These are phyloP conservation scores for Microdon myrmicae DNA, from an alignment of 2,888 invertebrate genomes.

Conservation along the genomic window DNA sequence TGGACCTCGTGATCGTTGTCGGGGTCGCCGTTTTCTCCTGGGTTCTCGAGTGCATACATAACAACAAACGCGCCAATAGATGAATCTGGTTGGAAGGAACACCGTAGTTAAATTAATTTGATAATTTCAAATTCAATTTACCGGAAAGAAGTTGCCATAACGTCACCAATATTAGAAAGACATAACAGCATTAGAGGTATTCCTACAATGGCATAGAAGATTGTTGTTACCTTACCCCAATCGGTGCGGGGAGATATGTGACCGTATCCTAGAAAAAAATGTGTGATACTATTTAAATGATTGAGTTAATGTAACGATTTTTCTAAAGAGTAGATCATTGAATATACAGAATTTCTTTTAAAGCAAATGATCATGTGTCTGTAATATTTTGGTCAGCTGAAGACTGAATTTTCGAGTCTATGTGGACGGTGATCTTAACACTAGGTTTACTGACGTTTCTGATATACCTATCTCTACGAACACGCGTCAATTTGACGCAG, in stretches of 20 bases:
- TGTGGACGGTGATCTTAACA: no score
- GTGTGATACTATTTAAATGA: not conserved
- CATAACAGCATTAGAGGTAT: constrained; percentile 96
- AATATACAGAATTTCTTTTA: no score
- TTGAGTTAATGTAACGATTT: no score
- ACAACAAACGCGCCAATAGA: constrained; percentile 94
- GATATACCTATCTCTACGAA: no score
- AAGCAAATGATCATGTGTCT: no score
- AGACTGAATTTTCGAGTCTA: no score
- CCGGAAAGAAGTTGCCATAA: constrained; percentile 93
- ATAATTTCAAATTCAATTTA: constrained; percentile 55
- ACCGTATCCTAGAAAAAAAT: constrained; percentile 80
- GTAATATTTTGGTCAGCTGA: no score
- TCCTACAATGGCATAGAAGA: constrained; percentile 94
- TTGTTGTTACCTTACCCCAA: constrained; percentile 93
- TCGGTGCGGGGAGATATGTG: constrained; percentile 95
- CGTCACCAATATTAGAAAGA: constrained; percentile 91
- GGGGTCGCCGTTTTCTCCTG: constrained; percentile 65
- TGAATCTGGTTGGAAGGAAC: constrained; percentile 71
- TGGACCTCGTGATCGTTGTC: constrained; percentile 55
- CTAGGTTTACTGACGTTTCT: no score
- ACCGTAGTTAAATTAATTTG: not conserved
- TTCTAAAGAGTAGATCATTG: no score
- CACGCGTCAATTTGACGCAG: no score
- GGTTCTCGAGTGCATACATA: constrained; percentile 88